These are phyloP conservation scores for Thymelicus lineola DNA, from an alignment of 2,888 invertebrate genomes.

Conservation along the genomic window DNA sequence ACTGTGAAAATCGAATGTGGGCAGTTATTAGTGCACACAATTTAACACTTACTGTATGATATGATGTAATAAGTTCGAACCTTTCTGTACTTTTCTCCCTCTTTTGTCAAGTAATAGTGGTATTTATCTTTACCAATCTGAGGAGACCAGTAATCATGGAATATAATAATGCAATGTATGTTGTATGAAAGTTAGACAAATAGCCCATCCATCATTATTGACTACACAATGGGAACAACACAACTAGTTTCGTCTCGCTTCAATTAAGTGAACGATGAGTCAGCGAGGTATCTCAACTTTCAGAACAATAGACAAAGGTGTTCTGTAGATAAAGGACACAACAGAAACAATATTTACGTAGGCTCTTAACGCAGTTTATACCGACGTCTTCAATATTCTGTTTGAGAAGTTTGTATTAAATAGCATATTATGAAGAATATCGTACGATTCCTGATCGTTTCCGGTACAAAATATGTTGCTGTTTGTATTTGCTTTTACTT, in stretches of 20 bases:
- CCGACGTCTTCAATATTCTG: slow-evolving; percentile 1
- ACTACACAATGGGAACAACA: slow-evolving; percentile 1
- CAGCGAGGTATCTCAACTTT: slow-evolving; percentile 9
- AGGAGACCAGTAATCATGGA: neutral
- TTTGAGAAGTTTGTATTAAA: neutral
- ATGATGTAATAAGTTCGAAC: too few relatives aligned
- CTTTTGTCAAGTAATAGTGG: too few relatives aligned
- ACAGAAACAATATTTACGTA: neutral
- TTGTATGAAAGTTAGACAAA: neutral
- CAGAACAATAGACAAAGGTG: slow-evolving; percentile 24
- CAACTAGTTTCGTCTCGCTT: slow-evolving; percentile 10
- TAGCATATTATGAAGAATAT: neutral
- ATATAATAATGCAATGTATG: neutral
- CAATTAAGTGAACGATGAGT: slow-evolving; percentile 15
- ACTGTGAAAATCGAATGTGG: too few relatives aligned
- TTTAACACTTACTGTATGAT: too few relatives aligned
- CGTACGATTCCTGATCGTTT: neutral
- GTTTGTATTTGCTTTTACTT: too few relatives aligned
- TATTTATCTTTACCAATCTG: too few relatives aligned
- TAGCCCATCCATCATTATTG: slow-evolving; percentile 13
- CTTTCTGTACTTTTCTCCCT: too few relatives aligned
- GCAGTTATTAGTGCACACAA: too few relatives aligned
- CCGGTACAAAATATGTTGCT: neutral
- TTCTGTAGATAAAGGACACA: slow-evolving; percentile 12
- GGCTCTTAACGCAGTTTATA: slow-evolving; percentile 5